A percentile compares a stretch with the other conserved stretches of the same genome.
These are phyloP conservation scores for Pangasius mekongensis DNA, from an alignment of 2,797 vertebrate genomes.

Conservation along the genomic window DNA sequence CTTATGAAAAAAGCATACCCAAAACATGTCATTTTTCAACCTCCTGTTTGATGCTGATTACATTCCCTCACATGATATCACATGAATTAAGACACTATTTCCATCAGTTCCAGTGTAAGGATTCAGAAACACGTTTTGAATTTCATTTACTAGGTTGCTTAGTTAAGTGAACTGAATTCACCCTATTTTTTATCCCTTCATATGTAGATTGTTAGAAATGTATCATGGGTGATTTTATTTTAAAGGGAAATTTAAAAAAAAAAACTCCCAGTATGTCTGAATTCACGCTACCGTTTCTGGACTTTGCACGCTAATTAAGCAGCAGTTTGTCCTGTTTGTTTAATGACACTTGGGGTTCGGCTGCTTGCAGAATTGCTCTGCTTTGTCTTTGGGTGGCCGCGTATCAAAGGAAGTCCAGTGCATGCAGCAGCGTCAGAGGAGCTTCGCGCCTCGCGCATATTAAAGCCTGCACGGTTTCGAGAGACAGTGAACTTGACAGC, in stretches of 20 bases:
- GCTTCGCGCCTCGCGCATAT: slow-evolving; percentile 47
- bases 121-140: neutral
- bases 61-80: neutral
- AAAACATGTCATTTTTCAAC: neutral
- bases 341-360: neutral
- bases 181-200: neutral
- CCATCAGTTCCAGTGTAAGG: neutral
- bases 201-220: neutral
- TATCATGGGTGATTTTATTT: neutral
- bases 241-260: neutral
- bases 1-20: neutral
- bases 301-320: neutral
- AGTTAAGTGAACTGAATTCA: neutral
- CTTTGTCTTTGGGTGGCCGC: slow-evolving; percentile 49
- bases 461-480: slow-evolving; percentile 50
- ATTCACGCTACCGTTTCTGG: neutral
- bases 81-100: neutral
- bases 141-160: neutral
- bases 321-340: slow-evolving; percentile 1
- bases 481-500: slow-evolving; percentile 62
- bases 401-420: slow-evolving; percentile 42
- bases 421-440: neutral
- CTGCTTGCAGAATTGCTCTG: neutral
- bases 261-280: neutral
- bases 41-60: neutral